Base-by-base conservation (phyloP, 2,888 invertebrate genomes). In the Choristoneura rosaceana region DNA sequence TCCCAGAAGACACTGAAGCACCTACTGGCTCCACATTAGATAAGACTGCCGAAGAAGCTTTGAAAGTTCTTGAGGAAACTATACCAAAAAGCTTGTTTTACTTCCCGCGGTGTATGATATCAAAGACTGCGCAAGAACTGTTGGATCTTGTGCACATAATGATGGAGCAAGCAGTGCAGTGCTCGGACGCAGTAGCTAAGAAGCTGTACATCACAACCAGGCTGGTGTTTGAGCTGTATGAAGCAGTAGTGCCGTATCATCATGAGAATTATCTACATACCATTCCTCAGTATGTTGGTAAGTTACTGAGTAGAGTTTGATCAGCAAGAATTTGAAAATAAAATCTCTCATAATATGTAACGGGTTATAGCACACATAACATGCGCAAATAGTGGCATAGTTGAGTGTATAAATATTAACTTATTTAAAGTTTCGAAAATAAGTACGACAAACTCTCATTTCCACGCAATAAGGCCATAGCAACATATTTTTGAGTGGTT, bases 221-320 rank as follows among this genome's bases (percentile, higher is more conserved):
- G 76, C 95, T 96, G 77, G 95, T 98, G 75, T 95, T 98, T 78
- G 96, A 96, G 81, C 91, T 97, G 79, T 99, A 98, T 87, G 95
- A 96, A 73, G 96, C 95, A 60, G 95, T 97, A 65, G 96, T 98
- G 34, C 97, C 97, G 0, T 96, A 96, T 77, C 95, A 97, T 82
- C 98, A 98, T 89, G 96, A 96, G 82, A 96, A 96, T 81, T 95
- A 96, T 78, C 93, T 99, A 71, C 96, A 97, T 82, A 97, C 96
- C 0, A 97, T 98, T 82, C 98, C 99, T 3, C 98, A 98, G 82
- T 97, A 98, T 91, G 96, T 97, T 78, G 97, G 97, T 97, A 84
- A 92, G 95, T 85, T 63, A 4, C 0, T 55, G 4, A 25, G 10
- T 55, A 25, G 25, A 1, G 4, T 10, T 25, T 25, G 25, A 25